Percentiles rank a stretch among this genome's conserved stretches.
Evolutionary conservation across 2,888 invertebrate species (phyloP).

Genomic region (Arrhopalites spinosus): DNA sequence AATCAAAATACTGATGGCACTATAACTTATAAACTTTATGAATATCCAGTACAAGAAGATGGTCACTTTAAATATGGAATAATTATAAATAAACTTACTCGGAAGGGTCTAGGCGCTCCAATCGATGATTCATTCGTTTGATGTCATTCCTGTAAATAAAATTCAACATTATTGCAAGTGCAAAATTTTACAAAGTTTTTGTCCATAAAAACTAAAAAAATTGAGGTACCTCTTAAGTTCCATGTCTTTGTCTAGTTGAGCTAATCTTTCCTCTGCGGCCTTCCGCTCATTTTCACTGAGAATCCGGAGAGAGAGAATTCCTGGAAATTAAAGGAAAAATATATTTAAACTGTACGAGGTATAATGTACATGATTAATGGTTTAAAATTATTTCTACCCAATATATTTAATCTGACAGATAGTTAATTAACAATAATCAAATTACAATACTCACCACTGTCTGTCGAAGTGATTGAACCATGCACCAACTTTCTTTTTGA

Average conservation of each 20-base stretch:
- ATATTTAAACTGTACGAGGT: no score
- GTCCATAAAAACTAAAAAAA: no score
- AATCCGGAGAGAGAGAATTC: slow-evolving; percentile 51
- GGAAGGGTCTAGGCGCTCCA: slow-evolving; percentile 79
- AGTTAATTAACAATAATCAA: slow-evolving; percentile 27
- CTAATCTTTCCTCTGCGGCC: slow-evolving; percentile 67
- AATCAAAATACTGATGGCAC: no score
- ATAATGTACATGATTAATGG: no score
- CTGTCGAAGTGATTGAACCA: slow-evolving; percentile 56
- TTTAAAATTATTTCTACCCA: no score
- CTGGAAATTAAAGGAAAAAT: neutral
- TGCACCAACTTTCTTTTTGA: slow-evolving; percentile 55
- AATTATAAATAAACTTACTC: slow-evolving; percentile 84
- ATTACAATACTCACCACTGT: slow-evolving; percentile 54
- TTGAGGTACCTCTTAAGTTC: slow-evolving; percentile 80
- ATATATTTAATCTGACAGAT: neutral
- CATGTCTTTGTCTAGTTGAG: slow-evolving; percentile 70
- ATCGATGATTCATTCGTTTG: slow-evolving; percentile 77
- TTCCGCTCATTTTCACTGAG: slow-evolving; percentile 66
- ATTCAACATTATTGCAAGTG: no score
- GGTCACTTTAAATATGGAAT: no score
- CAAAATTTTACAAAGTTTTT: no score
- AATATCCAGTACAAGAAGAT: no score
- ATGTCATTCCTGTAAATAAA: slow-evolving; percentile 78
- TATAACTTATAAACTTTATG: no score